Conservation (phyloP, 2,113 vertebrate genomes). For the Strix aluco region DNA sequence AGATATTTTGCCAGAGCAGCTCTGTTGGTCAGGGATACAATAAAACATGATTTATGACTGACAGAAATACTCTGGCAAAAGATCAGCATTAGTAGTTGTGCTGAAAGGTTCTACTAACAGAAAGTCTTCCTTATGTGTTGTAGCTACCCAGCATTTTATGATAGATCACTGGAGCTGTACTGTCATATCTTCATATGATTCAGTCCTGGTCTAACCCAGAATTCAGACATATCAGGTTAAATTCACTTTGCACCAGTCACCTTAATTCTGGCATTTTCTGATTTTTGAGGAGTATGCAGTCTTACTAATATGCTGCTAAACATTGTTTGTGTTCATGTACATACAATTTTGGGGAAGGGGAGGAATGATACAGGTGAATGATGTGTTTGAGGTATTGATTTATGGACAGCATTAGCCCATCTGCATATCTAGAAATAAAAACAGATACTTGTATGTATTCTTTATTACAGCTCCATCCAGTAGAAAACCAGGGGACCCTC, state of each 20-base stretch:
- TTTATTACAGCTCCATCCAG: conserved; percentile 90
- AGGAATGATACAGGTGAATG: background rate
- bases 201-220: background rate
- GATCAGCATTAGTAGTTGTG: background rate
- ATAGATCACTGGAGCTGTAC: background rate
- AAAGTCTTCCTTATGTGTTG: background rate
- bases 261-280: background rate
- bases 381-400: background rate
- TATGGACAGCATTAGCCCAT: background rate
- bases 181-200: background rate
- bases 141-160: background rate
- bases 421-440: background rate
- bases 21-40: background rate
- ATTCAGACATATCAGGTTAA: background rate
- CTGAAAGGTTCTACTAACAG: background rate
- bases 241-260: background rate
- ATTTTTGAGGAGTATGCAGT: background rate
- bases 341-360: background rate
- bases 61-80: background rate
- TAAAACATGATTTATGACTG: background rate
- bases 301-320: background rate
- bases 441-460: background rate
- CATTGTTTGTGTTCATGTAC: background rate
- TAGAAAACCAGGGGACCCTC: conserved; percentile 91
- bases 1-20: background rate